These are phyloP conservation scores for Heliconius erato DNA, from an alignment of 2,888 invertebrate species.

Conservation along the genomic window DNA sequence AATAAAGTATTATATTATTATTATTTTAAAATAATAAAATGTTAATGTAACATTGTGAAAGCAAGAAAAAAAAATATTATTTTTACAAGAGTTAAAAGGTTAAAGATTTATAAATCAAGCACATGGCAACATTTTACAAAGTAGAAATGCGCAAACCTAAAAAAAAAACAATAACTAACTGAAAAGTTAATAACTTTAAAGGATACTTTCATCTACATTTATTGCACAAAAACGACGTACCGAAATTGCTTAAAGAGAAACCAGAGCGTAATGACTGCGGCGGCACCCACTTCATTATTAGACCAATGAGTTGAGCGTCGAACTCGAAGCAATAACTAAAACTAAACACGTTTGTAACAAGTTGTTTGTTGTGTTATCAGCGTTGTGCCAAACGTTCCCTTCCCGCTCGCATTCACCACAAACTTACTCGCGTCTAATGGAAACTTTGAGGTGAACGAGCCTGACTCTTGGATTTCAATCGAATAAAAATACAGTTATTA, in stretches of 20 bases:
- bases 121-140: too few species aligned
- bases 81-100: too few species aligned
- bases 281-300: constrained; percentile 78
- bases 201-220: not conserved
- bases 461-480: constrained; percentile 59
- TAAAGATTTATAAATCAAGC: too few species aligned
- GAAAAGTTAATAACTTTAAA: too few species aligned
- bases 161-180: too few species aligned
- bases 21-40: too few species aligned
- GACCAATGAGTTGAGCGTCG: constrained; percentile 83
- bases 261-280: constrained; percentile 71
- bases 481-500: constrained; percentile 43
- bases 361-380: constrained; percentile 86
- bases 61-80: too few species aligned
- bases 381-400: constrained; percentile 80
- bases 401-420: constrained; percentile 77
- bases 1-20: too few species aligned
- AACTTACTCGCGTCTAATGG: constrained; percentile 80
- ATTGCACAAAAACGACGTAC: not conserved
- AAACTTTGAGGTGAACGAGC: constrained; percentile 76
- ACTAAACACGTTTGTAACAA: constrained; percentile 86
- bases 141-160: not conserved
- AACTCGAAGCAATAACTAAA: constrained; percentile 84
- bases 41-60: too few species aligned
- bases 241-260: constrained; percentile 27